Conservation (phyloP, 2,113 vertebrate species). For the Myiopsitta monachus region DNA sequence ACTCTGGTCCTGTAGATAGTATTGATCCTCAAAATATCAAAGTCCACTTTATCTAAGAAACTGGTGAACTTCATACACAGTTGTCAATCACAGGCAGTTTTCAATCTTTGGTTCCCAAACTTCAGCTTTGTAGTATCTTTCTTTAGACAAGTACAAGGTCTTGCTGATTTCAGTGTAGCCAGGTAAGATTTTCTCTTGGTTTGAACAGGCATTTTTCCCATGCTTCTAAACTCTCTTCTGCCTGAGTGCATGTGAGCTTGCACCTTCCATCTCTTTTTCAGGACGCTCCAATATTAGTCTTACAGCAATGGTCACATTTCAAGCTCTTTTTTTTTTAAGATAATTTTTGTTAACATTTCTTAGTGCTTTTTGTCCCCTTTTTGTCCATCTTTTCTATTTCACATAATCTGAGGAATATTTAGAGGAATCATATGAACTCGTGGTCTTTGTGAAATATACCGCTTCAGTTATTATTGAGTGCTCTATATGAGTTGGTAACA, state of each 20-base stretch:
- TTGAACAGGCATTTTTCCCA: neutral
- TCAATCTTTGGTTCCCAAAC: neutral
- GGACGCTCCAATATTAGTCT: neutral
- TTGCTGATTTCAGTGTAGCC: neutral
- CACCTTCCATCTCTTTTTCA: neutral
- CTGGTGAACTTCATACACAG: neutral
- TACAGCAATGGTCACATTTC: neutral
- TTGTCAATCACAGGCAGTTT: neutral
- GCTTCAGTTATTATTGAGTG: neutral
- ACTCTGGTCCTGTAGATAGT: neutral
- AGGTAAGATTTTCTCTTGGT: neutral
- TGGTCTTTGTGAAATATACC: neutral
- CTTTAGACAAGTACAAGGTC: neutral
- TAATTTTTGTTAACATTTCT: neutral
- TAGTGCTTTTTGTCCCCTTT: neutral
- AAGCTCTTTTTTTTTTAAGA: neutral
- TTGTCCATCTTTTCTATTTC: neutral
- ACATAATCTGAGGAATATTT: neutral
- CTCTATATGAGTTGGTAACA: neutral
- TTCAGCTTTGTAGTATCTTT: neutral
- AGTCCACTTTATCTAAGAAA: neutral
- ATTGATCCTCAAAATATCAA: neutral
- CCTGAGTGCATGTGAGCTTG: neutral
- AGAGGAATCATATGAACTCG: neutral
- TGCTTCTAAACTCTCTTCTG: neutral